Conservation (phyloP, 2,113 vertebrate species). For the Zosterops borbonicus region DNA sequence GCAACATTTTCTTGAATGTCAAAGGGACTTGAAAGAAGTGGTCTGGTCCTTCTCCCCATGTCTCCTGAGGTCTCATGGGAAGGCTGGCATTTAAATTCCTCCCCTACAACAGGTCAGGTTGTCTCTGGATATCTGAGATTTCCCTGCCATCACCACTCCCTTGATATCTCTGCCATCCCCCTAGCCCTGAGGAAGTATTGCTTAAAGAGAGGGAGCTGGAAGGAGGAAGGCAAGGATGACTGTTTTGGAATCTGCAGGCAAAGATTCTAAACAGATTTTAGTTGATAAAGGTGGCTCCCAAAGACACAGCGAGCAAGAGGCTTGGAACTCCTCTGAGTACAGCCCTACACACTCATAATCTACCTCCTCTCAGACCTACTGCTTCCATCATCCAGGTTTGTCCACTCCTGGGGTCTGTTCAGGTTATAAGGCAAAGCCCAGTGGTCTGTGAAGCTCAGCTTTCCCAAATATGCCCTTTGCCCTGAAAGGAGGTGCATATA, state of each 20-base stretch:
- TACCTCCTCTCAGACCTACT: neutral
- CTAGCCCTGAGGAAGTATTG: neutral
- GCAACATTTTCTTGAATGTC: neutral
- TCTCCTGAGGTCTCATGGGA: neutral
- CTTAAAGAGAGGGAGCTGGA: neutral
- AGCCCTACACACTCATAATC: too few species aligned
- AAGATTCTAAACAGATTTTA: neutral
- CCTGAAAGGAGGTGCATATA: neutral
- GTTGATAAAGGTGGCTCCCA: neutral
- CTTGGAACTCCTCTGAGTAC: neutral
- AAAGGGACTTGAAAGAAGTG: neutral
- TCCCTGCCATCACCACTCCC: neutral
- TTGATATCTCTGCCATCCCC: neutral
- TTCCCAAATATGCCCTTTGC: neutral
- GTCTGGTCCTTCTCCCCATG: neutral
- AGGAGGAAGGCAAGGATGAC: neutral
- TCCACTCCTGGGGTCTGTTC: neutral
- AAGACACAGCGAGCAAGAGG: fast-evolving
- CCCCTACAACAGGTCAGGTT: neutral
- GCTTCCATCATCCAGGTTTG: neutral
- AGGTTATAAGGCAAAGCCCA: neutral
- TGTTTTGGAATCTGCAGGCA: neutral
- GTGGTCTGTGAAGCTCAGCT: neutral
- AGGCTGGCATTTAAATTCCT: neutral
- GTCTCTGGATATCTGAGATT: neutral